Percentiles rank a stretch among this genome's conserved stretches.
Conservation (phyloP, 2,797 vertebrate genomes). For the Neopelma chrysocephalum region DNA sequence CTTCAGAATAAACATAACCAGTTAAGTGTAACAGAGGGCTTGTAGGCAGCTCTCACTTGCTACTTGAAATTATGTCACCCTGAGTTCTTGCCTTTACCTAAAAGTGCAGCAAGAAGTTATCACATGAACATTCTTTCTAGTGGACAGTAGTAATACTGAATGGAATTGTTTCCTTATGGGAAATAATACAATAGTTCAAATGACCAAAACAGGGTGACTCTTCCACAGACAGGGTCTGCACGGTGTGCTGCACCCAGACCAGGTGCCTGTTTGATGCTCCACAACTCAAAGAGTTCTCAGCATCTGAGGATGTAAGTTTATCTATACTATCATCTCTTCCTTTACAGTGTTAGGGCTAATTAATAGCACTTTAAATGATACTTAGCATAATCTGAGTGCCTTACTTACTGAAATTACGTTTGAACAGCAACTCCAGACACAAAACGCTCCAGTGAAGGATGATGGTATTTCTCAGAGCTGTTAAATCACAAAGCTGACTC, state of each 20-base stretch:
- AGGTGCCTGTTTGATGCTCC: not conserved
- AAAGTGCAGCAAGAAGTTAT: not conserved
- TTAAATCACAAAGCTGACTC: not conserved
- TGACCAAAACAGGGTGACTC: not conserved
- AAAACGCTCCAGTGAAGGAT: not conserved
- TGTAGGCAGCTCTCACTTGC: not conserved
- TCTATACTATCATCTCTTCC: not conserved
- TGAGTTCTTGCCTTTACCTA: not conserved
- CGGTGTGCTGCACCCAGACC: rapidly evolving
- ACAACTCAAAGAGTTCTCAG: not conserved
- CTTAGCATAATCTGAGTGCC: not conserved
- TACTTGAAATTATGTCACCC: not conserved
- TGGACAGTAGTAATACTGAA: not conserved
- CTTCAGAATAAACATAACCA: not conserved
- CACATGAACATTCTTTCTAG: not conserved
- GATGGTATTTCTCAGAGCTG: not conserved
- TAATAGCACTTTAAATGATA: not conserved
- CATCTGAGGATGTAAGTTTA: not conserved
- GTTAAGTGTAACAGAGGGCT: not conserved
- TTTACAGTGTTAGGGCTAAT: not conserved
- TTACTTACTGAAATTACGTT: not conserved
- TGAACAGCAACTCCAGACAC: not conserved
- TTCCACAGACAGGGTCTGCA: not conserved
- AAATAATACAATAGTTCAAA: not conserved
- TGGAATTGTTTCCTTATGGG: not conserved